Base-by-base conservation (phyloP, 30 jellyfish, hydroid and myxozoan species). In the Catostylus mosaicus region DNA sequence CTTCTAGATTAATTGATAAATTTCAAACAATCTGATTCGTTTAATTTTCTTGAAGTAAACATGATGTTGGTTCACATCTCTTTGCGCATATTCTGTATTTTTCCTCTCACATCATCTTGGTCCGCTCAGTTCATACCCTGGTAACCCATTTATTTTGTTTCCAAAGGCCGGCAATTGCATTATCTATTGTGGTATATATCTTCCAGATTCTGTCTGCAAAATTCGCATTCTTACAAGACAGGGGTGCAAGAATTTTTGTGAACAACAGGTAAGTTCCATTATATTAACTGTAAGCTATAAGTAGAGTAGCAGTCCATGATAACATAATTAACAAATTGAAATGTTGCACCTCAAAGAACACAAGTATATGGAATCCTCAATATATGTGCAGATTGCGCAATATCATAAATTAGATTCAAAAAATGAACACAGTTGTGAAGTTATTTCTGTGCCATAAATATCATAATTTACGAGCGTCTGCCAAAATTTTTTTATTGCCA, bases 121-220 rank as follows among this genome's bases (percentile, higher is more conserved):
- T n/a, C n/a, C n/a, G n/a, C n/a, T n/a, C n/a, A n/a, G n/a, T n/a
- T n/a, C n/a, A n/a, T n/a, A n/a, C n/a, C n/a, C n/a, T n/a, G n/a
- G n/a, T n/a, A n/a, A n/a, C n/a, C n/a, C n/a, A n/a, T n/a, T n/a
- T 40, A 5, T 40, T 40, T 5, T 40, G 11, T 40, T 40, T 14
- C 40, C 26, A 18, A 0, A 71, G 83, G 40, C 83, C 83, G 26
- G 40, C 69, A 32, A 26, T 71, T 1, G 47, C 51, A 38, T 35
- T 71, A 26, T 43, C 83, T 2, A 2, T 71, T 6, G 37, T 71
- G 27, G 50, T 71, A 2, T 43, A 37, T 31, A 31, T 71, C 1
- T 36, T 35, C 26, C 83, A 71, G 30, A 26, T 71, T 24, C 38
- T 71, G 8, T 43, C 83, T 1, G 69, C 83, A 26, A 71, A 71